Evolutionary conservation across 1,140 invertebrate genomes (phyloP).

Genomic region (Vollenhovia emeryi): DNA sequence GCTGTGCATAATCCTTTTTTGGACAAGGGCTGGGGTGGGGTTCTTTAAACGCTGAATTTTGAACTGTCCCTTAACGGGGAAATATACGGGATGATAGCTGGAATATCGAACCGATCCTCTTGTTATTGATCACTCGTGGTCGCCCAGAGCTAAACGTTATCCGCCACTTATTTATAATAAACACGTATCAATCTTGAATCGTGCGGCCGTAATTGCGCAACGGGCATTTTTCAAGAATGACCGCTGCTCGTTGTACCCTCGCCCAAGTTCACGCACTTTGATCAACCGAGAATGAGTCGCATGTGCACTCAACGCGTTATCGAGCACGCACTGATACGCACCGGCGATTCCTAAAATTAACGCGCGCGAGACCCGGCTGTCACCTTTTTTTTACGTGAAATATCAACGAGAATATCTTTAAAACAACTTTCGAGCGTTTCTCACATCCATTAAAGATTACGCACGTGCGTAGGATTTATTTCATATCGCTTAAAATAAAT

Average conservation of each 20-base stretch:
- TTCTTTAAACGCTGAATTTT: too few species aligned
- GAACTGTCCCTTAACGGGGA: too few species aligned
- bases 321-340: neutral
- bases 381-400: neutral
- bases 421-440: neutral
- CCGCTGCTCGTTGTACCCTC: constrained; percentile 9
- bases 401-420: neutral
- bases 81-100: too few species aligned
- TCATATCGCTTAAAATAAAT: neutral
- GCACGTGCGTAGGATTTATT: neutral
- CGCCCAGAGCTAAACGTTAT: too few species aligned
- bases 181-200: neutral
- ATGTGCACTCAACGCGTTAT: neutral
- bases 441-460: neutral
- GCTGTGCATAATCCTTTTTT: too few species aligned
- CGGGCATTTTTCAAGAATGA: neutral
- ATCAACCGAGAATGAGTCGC: neutral
- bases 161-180: constrained; percentile 28
- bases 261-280: constrained; percentile 41
- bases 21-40: too few species aligned
- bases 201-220: constrained; percentile 22
- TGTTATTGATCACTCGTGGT: too few species aligned
- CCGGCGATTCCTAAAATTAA: neutral
- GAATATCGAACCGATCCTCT: too few species aligned
- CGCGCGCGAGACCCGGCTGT: neutral